Evolutionary conservation across 2,888 invertebrate genomes (phyloP), one percentile per base, ranked within the genome.

Genomic region (Ferdinandea cuprea): DNA sequence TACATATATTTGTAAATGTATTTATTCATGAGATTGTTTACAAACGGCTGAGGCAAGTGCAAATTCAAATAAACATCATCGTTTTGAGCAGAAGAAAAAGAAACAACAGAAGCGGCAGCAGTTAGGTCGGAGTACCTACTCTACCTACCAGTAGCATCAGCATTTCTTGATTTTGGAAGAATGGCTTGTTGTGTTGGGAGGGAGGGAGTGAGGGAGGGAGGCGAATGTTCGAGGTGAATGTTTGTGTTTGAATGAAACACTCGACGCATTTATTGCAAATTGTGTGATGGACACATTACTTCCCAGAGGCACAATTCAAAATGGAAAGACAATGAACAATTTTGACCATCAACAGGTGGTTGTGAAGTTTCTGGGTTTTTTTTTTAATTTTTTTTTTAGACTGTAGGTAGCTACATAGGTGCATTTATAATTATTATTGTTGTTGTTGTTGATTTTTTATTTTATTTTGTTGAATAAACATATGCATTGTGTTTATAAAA

Each of bases 11-110:
- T 56, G 46, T 42, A 35, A 35, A 30, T 59, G 59, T 66, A 58
- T 66, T 66, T 68, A 76, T 71, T 30, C 76, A 65, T 48, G 59
- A 77, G 76, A 69, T 76, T 69, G 76, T 46, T 81, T 59, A 65
- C 69, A 69, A 69, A 80, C 50, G 65, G 19, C 59, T 48, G 65
- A 61, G 46, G 71, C 77, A 77, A 81, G 81, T 81, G 77, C 81
- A 77, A 77, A 81, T 77, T 71, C 61, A 72, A 76, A 76, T 54
- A 81, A 81, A 77, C 19, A 21, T 52, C 59, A 78, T 59, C 48
- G 52, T 42, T 44, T 37, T 46, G 13, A 58, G 28, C 35, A 15
- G 17, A 11, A 37, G 21, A 11, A 19, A 13, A 11, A 40, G 17
- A 21, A 19, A 2, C n/a, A 25, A 11, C 3, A 17, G 40, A 3